Conservation (phyloP, 2,797 vertebrate species). For the Characodon lateralis region DNA sequence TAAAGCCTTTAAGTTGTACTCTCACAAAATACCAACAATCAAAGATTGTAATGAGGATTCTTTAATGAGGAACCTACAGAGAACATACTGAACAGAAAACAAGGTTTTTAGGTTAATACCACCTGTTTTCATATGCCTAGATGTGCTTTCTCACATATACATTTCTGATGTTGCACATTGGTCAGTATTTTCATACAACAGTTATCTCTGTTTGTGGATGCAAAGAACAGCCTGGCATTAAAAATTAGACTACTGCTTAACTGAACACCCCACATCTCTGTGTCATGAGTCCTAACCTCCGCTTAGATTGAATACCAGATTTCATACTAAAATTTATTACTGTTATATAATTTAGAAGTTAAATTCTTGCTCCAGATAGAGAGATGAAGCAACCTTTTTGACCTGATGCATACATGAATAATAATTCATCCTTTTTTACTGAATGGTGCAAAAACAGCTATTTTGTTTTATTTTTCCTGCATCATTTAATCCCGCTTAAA, state of each 20-base stretch:
- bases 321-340: too few relatives aligned
- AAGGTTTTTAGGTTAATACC: background rate
- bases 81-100: background rate
- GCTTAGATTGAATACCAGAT: too few relatives aligned
- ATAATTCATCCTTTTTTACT: background rate
- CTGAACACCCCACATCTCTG: background rate
- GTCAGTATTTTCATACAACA: background rate
- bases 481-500: background rate
- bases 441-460: background rate
- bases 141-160: background rate
- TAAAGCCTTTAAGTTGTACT: background rate
- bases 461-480: background rate
- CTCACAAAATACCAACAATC: constrained; percentile 6
- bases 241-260: background rate
- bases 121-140: background rate
- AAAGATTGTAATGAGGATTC: background rate
- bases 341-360: background rate
- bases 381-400: background rate
- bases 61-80: background rate
- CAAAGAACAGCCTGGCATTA: background rate
- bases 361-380: background rate
- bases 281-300: background rate
- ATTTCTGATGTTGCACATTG: background rate
- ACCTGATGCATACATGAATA: background rate
- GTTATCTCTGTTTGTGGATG: background rate